phyloP scores from a whole-genome alignment of 2,113 vertebrate genomes.

The Dascyllus trimaculatus region DNA sequence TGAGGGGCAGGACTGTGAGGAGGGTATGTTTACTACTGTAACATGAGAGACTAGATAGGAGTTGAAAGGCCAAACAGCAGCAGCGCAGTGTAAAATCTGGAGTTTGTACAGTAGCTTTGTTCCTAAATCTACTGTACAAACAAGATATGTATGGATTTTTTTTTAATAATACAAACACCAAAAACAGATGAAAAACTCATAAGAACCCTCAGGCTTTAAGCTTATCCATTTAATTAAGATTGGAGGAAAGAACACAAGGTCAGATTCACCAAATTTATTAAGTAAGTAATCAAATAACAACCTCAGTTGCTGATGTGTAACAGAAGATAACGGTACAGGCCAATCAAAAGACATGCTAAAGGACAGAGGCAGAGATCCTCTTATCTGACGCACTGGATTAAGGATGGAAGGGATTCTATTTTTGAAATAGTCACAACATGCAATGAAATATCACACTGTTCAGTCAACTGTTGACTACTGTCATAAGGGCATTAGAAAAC shows the following conservation, averaged over 20 bases:
- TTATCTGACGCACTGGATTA: constrained; percentile 70
- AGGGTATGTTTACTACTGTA: constrained; percentile 84
- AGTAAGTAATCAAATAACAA: constrained; percentile 24
- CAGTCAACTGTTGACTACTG: neutral
- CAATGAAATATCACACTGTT: neutral
- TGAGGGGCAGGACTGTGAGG: constrained; percentile 83
- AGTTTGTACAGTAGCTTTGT: too few species aligned
- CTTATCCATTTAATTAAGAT: neutral
- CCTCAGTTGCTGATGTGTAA: constrained; percentile 13
- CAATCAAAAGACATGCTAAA: constrained; percentile 50
- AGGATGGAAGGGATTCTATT: constrained; percentile 40
- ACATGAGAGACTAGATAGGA: neutral
- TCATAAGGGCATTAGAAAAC: neutral
- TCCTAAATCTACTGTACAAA: too few species aligned
- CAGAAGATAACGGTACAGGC: neutral
- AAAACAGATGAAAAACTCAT: neutral
- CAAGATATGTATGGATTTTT: neutral
- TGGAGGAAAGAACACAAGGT: neutral
- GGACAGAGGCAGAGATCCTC: constrained; percentile 56
- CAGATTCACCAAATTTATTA: neutral
- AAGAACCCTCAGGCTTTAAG: neutral
- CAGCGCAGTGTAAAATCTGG: too few species aligned
- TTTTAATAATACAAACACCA: neutral
- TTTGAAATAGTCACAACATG: constrained; percentile 40
- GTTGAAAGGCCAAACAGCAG: too few species aligned